These are phyloP conservation scores for Drosophila ohnishii DNA, from an alignment of 1,140 invertebrate genomes.

Conservation along the genomic window DNA sequence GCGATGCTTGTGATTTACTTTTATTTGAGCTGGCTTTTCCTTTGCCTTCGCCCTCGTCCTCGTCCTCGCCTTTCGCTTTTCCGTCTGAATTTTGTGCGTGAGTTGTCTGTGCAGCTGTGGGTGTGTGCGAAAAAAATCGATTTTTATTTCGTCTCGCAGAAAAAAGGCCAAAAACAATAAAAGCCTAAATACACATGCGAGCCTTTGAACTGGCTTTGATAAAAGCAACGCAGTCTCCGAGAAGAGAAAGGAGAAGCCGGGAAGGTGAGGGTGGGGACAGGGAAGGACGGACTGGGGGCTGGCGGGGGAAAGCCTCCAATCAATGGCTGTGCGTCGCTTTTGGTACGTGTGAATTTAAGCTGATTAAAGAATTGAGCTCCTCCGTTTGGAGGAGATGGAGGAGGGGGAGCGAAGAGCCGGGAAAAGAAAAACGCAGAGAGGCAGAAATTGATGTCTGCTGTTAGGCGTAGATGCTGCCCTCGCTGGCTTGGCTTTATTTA, in stretches of 20 bases:
- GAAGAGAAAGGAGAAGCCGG: slow-evolving; percentile 15
- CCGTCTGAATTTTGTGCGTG: slow-evolving; percentile 30
- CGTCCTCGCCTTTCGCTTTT: slow-evolving; percentile 5
- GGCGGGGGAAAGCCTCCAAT: slow-evolving; percentile 67
- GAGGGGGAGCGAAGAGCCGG: background rate
- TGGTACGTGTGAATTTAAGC: slow-evolving; percentile 82
- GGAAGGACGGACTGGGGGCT: background rate
- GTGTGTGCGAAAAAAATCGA: slow-evolving; percentile 62
- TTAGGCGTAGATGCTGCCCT: slow-evolving; percentile 65
- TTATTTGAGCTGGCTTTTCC: slow-evolving; percentile 59
- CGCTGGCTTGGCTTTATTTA: slow-evolving; percentile 61
- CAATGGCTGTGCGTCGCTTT: slow-evolving; percentile 80
- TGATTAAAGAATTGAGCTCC: slow-evolving; percentile 80
- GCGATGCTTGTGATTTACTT: slow-evolving; percentile 67
- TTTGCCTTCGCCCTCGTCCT: background rate
- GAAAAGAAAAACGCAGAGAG: slow-evolving; percentile 49
- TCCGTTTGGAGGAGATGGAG: slow-evolving; percentile 10
- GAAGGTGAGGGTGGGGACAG: slow-evolving; percentile 13
- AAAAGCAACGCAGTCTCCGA: slow-evolving; percentile 56
- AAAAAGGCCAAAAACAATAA: slow-evolving; percentile 81
- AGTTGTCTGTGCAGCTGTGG: slow-evolving; percentile 21
- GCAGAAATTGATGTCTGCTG: slow-evolving; percentile 78
- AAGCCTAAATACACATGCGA: slow-evolving; percentile 80
- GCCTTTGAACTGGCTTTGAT: slow-evolving; percentile 79
- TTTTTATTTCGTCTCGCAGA: slow-evolving; percentile 57